These are phyloP conservation scores for Eurystomus glaucurus DNA, from an alignment of 2,797 vertebrate species.

Conservation along the genomic window DNA sequence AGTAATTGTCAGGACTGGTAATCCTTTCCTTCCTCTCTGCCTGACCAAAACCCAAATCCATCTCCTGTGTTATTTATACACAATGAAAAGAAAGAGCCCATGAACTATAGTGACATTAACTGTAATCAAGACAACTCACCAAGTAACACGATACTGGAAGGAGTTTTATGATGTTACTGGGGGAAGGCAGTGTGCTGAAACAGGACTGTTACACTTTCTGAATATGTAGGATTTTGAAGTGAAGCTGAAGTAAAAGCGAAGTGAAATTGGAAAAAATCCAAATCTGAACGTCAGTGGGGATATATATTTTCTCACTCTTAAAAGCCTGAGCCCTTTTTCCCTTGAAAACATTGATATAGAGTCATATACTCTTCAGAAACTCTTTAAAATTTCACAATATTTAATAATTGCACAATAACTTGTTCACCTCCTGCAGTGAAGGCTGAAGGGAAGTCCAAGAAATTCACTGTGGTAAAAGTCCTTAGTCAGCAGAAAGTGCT, in stretches of 20 bases:
- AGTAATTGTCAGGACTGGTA: neutral
- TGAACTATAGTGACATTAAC: neutral
- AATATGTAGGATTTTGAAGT: neutral
- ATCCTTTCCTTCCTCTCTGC: neutral
- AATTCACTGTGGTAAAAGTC: neutral
- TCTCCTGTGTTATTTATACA: neutral
- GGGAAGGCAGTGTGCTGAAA: neutral
- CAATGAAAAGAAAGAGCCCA: neutral
- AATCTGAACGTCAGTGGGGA: neutral
- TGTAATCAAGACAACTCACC: neutral
- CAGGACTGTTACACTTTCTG: neutral
- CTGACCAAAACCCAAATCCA: neutral
- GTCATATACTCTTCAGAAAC: neutral
- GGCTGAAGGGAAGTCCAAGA: neutral
- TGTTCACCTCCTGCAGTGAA: neutral
- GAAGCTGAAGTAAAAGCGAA: constrained; percentile 9
- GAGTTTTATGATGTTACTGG: neutral
- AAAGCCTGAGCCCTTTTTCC: neutral
- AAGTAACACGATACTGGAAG: neutral
- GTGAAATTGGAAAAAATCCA: neutral
- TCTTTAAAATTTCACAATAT: neutral
- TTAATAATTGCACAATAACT: neutral
- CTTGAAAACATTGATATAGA: neutral
- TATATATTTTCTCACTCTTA: neutral
- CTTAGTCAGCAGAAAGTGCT: neutral